A percentile compares a stretch with the other conserved stretches of the same genome.
These are phyloP conservation scores for Perizoma flavofasciatum DNA, from an alignment of 2,888 invertebrate species.

Conservation along the genomic window DNA sequence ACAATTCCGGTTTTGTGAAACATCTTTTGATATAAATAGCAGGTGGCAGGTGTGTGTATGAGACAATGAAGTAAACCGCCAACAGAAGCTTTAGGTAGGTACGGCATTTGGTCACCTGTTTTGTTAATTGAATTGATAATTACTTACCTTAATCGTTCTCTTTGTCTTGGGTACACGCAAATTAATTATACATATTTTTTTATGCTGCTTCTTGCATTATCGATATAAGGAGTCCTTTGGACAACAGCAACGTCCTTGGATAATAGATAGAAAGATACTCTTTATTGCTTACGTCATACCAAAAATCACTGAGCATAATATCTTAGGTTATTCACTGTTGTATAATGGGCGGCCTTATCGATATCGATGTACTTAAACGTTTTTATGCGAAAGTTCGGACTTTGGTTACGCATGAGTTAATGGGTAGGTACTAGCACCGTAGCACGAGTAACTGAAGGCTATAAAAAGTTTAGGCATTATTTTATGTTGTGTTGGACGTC, in stretches of 20 bases:
- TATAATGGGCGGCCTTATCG: too few species aligned
- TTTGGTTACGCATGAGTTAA: neutral
- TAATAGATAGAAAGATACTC: too few species aligned
- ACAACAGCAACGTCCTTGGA: too few species aligned
- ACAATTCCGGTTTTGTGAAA: neutral
- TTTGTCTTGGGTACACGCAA: too few species aligned
- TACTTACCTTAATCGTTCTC: constrained; percentile 2
- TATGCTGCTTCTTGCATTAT: too few species aligned
- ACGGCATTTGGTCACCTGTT: constrained; percentile 4
- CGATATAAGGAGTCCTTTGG: too few species aligned
- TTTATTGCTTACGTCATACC: too few species aligned
- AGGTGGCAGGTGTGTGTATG: constrained; percentile 11
- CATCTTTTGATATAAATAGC: constrained; percentile 10
- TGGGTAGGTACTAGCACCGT: neutral
- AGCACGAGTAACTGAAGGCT: neutral
- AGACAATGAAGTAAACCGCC: neutral
- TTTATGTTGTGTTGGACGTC: neutral
- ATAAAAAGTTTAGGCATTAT: neutral
- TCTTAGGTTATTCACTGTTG: too few species aligned
- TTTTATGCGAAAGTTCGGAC: too few species aligned
- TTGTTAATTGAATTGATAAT: constrained; percentile 10
- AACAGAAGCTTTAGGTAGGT: neutral
- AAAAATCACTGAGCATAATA: too few species aligned
- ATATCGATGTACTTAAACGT: too few species aligned
- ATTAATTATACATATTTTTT: neutral